These are phyloP conservation scores for Apodemus speciosus DNA, from an alignment of 2,113 vertebrate genomes.

Conservation along the genomic window DNA sequence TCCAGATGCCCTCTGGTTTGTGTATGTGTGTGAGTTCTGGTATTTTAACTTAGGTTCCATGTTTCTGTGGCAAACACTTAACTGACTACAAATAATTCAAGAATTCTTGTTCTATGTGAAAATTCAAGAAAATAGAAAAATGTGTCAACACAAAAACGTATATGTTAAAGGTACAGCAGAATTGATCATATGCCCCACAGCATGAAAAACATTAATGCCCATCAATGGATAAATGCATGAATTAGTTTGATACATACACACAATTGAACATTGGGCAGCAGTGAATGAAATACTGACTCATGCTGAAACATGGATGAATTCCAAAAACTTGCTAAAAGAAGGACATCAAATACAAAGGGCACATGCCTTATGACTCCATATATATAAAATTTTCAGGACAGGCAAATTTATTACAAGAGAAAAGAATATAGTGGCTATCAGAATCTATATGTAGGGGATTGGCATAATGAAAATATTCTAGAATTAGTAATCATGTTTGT, in stretches of 20 bases:
- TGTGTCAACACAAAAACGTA: neutral
- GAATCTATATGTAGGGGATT: neutral
- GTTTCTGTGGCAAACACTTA: neutral
- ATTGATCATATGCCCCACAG: neutral
- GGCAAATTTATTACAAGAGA: neutral
- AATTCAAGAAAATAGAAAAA: neutral
- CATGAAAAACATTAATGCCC: neutral
- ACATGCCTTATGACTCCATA: neutral
- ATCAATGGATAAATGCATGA: neutral
- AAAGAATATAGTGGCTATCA: neutral
- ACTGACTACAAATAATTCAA: neutral
- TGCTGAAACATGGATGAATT: neutral
- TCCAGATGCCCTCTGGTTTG: neutral
- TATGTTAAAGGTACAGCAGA: neutral
- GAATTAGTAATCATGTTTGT: neutral
- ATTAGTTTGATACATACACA: neutral
- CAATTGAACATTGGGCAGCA: neutral
- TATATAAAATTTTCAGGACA: constrained; percentile 20
- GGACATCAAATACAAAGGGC: neutral
- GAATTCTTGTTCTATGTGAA: neutral
- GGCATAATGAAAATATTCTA: neutral
- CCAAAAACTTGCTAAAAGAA: neutral
- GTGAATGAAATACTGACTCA: neutral
- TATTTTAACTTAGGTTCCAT: neutral
- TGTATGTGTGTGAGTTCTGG: neutral